These are phyloP conservation scores for Kuschelorhynchus macadamiae DNA, from an alignment of 2,888 invertebrate species.

Conservation along the genomic window DNA sequence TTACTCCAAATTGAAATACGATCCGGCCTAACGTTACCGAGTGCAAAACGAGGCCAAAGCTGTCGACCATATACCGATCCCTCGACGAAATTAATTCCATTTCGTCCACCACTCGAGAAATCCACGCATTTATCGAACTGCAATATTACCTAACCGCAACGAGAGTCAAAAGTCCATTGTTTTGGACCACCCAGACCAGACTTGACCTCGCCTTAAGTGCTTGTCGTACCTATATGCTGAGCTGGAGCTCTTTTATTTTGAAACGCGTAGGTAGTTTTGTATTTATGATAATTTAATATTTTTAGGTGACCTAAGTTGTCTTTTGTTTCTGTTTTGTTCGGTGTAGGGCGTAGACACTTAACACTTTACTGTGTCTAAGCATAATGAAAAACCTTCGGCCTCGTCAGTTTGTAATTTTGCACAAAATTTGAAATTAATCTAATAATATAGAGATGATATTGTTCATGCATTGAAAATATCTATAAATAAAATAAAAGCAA, in stretches of 20 bases:
- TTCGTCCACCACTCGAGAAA: slow-evolving; percentile 5
- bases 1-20: too few relatives aligned
- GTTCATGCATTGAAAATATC: too few relatives aligned
- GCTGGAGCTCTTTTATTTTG: slow-evolving; percentile 31
- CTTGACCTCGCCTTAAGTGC: slow-evolving; percentile 49
- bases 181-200: slow-evolving; percentile 49
- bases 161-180: slow-evolving; percentile 45
- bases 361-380: neutral
- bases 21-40: too few relatives aligned
- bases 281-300: slow-evolving; percentile 41
- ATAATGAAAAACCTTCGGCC: too few relatives aligned
- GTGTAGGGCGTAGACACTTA: slow-evolving; percentile 1
- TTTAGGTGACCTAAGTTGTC: slow-evolving; percentile 32
- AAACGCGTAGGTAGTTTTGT: slow-evolving; percentile 42
- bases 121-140: slow-evolving; percentile 14
- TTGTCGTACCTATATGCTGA: slow-evolving; percentile 40
- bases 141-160: slow-evolving; percentile 46
- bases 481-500: too few relatives aligned
- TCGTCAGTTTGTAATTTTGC: too few relatives aligned
- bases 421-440: too few relatives aligned
- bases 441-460: too few relatives aligned
- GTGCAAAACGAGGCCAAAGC: neutral
- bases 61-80: neutral
- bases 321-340: slow-evolving; percentile 13
- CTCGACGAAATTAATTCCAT: neutral